Percentiles rank a stretch among this genome's conserved stretches.
These are phyloP conservation scores for Myotis brandtii DNA, from an alignment of 2,113 vertebrate genomes.

Conservation along the genomic window DNA sequence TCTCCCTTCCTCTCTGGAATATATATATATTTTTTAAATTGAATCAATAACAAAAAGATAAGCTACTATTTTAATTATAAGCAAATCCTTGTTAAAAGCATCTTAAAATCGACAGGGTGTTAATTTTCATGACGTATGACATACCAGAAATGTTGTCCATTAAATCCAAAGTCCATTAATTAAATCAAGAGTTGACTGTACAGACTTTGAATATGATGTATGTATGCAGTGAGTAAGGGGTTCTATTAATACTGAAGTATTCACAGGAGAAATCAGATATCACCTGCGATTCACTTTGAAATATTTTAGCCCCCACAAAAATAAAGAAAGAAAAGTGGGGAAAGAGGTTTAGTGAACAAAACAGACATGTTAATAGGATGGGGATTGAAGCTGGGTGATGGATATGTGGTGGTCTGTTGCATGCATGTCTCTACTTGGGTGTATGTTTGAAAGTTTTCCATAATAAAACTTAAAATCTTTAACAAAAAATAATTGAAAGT, in stretches of 20 bases:
- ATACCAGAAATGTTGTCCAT: no score
- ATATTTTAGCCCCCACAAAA: neutral
- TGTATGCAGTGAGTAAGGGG: neutral
- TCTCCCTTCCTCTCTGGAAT: no score
- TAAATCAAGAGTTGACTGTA: no score
- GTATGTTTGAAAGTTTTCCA: neutral
- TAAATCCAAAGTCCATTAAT: no score
- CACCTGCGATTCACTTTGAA: neutral
- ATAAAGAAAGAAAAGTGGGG: neutral
- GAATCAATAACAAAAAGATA: no score
- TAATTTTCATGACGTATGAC: no score
- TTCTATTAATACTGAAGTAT: neutral
- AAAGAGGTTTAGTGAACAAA: neutral
- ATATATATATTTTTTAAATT: no score
- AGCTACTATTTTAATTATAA: no score
- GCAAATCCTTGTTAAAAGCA: no score
- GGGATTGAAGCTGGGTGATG: neutral
- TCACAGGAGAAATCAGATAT: neutral
- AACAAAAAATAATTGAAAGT: neutral
- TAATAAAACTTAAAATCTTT: neutral
- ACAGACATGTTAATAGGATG: neutral
- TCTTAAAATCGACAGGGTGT: no score
- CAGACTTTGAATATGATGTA: neutral
- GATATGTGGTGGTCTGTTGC: fast-evolving
- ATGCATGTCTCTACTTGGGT: neutral